Percentiles rank a stretch among this genome's conserved stretches.
These are phyloP conservation scores for Chanos chanos DNA, from an alignment of 2,797 vertebrate genomes.

Conservation along the genomic window DNA sequence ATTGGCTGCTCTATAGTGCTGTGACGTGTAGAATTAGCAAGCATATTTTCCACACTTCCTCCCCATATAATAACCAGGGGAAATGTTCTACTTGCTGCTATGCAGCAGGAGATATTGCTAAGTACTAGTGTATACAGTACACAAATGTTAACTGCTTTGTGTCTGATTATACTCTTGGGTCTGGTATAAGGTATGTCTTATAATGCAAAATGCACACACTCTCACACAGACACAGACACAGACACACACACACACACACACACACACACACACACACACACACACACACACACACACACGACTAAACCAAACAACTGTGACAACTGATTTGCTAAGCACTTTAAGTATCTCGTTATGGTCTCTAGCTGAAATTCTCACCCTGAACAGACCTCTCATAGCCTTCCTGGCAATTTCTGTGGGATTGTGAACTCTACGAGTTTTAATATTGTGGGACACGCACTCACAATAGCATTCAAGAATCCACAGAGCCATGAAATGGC, in stretches of 20 bases:
- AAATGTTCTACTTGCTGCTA: constrained; percentile 16
- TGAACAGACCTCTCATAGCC: too few species aligned
- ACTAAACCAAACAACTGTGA: constrained; percentile 7
- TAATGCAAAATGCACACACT: constrained; percentile 27
- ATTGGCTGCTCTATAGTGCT: constrained; percentile 36
- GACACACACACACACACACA: neutral
- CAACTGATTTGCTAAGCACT: too few species aligned
- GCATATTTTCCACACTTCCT: constrained; percentile 38
- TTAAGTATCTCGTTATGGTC: too few species aligned
- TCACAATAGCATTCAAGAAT: too few species aligned
- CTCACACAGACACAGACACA: neutral
- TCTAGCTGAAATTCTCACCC: constrained; percentile 11
- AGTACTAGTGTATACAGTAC: constrained; percentile 17
- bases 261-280: constrained; percentile 1
- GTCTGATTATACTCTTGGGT: too few species aligned
- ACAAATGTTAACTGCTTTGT: too few species aligned
- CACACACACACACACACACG: constrained; percentile 1
- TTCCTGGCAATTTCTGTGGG: too few species aligned
- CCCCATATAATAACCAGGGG: constrained; percentile 25
- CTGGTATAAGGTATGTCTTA: too few species aligned
- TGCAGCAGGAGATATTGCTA: constrained; percentile 25
- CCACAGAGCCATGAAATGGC: too few species aligned
- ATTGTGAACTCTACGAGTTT: too few species aligned
- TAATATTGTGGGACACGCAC: too few species aligned
- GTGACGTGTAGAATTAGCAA: constrained; percentile 46